Percentiles rank a stretch among this genome's conserved stretches.
These are phyloP conservation scores for Tympanoctomys barrerae DNA, from an alignment of 2,797 vertebrate genomes.

Conservation along the genomic window DNA sequence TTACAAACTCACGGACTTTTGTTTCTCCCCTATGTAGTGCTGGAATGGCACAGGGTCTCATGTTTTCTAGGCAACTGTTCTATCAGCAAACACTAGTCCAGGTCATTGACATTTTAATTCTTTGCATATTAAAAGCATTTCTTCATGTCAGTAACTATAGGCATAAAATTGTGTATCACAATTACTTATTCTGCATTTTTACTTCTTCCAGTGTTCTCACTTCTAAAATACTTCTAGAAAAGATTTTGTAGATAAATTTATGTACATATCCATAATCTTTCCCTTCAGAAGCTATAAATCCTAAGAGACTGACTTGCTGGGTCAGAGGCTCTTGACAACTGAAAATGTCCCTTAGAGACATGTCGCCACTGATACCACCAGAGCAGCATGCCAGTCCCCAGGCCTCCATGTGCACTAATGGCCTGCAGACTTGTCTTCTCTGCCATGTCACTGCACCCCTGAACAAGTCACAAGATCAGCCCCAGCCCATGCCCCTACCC, in stretches of 20 bases:
- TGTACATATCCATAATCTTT: neutral
- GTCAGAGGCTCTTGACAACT: neutral
- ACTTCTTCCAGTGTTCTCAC: conserved; percentile 37
- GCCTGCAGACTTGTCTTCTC: neutral
- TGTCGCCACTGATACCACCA: neutral
- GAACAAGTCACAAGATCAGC: neutral
- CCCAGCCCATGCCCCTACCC: neutral
- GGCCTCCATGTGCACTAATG: neutral
- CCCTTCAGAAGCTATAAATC: conserved; percentile 32
- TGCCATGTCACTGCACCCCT: neutral
- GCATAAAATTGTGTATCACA: neutral
- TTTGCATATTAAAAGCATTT: neutral
- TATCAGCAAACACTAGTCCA: neutral
- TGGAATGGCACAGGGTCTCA: neutral
- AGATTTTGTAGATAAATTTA: conserved; percentile 40
- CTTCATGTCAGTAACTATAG: conserved; percentile 30
- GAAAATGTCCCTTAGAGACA: conserved; percentile 30
- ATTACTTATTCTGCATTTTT: neutral
- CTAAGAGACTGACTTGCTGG: conserved; percentile 2
- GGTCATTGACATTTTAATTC: neutral
- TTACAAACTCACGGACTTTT: neutral
- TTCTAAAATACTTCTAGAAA: conserved; percentile 41
- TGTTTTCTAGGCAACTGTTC: neutral
- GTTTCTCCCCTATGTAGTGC: neutral
- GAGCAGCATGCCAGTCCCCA: neutral